Base-by-base conservation (phyloP, 2,888 invertebrate genomes). In the Andricus curvator region DNA sequence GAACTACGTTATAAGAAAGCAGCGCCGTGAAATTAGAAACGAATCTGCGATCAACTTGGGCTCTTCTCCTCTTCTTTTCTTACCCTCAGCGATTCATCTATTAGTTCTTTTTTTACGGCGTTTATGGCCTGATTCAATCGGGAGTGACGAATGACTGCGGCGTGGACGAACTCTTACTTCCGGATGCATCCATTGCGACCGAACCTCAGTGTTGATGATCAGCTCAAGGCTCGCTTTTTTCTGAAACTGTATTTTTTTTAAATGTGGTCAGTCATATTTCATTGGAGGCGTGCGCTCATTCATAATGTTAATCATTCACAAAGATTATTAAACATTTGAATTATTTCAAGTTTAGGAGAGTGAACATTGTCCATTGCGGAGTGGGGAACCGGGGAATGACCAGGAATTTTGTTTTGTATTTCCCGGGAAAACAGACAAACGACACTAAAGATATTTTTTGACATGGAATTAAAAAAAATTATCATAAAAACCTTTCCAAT, bases 71-170 rank as follows among this genome's bases (percentile, higher is more conserved):
- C 29, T 33, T 29, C 33, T 9, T 64, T 67, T 62, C 29, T 60
- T 41, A 33, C 22, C 56, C 65, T 62, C 60, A 66, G 70, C 64
- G 66, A 80, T 68, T 77, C 51, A 64, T 64, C 70, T 74, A 80
- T 81, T 81, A 74, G 74, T 83, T 78, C 81, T 80, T 80, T 82
- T 82, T 79, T 80, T 81, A 80, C 81, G 84, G 82, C 85, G 77
- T 86, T 87, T 84, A 85, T 84, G 85, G 85, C 83, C 85, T 84
- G 84, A 86, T 86, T 85, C 87, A 88, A 86, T 86, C 85, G 85
- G 84, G 85, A 85, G 86, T 85, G 86, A 87, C 87, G 86, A 87
- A 87, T 84, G 86, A 84, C 80, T 82, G 83, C 83, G 82, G 79
- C 83, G 82, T 83, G 82, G 81, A 82, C 82, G 81, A 81, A 77